A percentile compares a stretch with the other conserved stretches of the same genome.
phyloP scores from a whole-genome alignment of 2,797 vertebrate genomes.

The Graptemys geographica region DNA sequence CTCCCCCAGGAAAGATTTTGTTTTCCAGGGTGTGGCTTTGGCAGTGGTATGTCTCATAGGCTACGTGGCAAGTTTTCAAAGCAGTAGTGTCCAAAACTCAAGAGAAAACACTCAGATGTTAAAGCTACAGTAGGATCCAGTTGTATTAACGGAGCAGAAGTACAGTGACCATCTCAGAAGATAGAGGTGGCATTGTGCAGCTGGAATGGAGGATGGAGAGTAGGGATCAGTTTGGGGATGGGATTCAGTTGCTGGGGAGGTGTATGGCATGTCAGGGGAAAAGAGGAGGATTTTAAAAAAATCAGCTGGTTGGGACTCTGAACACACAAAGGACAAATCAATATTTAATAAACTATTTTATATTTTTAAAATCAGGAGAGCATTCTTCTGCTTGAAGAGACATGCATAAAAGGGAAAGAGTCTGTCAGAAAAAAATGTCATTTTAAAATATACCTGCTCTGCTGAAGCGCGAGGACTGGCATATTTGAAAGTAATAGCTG shows the following conservation, averaged over 20 bases:
- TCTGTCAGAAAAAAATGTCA: conserved; percentile 17
- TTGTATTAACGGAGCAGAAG: rapidly evolving
- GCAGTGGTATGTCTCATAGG: not conserved
- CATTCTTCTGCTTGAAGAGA: conserved; percentile 58
- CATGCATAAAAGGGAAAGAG: conserved; percentile 32
- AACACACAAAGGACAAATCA: conserved; percentile 10
- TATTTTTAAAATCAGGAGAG: conserved; percentile 17
- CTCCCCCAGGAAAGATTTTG: not conserved
- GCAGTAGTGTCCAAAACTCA: not conserved
- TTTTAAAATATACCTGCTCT: not conserved
- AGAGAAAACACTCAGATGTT: not conserved
- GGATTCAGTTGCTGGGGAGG: not conserved
- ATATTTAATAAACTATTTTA: conserved; percentile 8
- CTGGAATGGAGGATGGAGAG: not conserved
- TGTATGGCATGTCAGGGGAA: not conserved
- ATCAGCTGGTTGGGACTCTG: not conserved
- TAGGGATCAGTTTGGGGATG: not conserved
- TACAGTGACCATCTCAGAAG: not conserved
- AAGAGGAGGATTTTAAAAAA: not conserved
- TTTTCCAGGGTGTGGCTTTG: not conserved
- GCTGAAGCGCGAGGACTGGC: rapidly evolving
- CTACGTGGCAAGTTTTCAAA: not conserved
- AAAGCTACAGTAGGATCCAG: not conserved
- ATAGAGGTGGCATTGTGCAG: not conserved
- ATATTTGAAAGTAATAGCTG: not conserved